These are phyloP conservation scores for Achlya flavicornis DNA, from an alignment of 2,888 invertebrate genomes.

Conservation along the genomic window DNA sequence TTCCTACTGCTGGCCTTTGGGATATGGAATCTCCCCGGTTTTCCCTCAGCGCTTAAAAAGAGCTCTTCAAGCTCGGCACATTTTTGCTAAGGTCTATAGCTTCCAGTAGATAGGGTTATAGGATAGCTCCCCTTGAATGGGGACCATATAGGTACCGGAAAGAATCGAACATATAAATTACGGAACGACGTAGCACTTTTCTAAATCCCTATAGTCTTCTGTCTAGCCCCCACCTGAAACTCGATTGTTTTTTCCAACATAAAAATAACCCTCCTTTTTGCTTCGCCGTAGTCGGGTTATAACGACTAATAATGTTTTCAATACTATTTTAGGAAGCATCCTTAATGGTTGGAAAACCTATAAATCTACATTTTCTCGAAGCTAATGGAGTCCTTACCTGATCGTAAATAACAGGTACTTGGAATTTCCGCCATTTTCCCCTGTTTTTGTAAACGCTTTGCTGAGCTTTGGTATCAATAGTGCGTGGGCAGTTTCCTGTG, in stretches of 20 bases:
- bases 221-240: neutral
- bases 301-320: neutral
- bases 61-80: too few species aligned
- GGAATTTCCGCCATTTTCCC: neutral
- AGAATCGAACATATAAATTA: neutral
- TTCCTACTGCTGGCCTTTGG: too few species aligned
- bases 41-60: too few species aligned
- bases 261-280: too few species aligned
- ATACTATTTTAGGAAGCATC: neutral
- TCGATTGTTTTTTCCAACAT: neutral
- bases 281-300: too few species aligned
- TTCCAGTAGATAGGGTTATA: too few species aligned
- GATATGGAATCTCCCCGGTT: too few species aligned
- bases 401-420: conserved; percentile 2
- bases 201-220: too few species aligned
- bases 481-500: neutral
- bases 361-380: neutral
- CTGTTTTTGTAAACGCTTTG: conserved; percentile 1
- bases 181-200: neutral
- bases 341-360: neutral
- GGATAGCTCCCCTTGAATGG: too few species aligned
- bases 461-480: neutral
- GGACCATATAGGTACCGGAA: too few species aligned
- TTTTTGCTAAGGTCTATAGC: too few species aligned
- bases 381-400: conserved; percentile 3